Evolutionary conservation across 1,140 invertebrate species (phyloP).

Genomic region (Plectus sambesii): DNA sequence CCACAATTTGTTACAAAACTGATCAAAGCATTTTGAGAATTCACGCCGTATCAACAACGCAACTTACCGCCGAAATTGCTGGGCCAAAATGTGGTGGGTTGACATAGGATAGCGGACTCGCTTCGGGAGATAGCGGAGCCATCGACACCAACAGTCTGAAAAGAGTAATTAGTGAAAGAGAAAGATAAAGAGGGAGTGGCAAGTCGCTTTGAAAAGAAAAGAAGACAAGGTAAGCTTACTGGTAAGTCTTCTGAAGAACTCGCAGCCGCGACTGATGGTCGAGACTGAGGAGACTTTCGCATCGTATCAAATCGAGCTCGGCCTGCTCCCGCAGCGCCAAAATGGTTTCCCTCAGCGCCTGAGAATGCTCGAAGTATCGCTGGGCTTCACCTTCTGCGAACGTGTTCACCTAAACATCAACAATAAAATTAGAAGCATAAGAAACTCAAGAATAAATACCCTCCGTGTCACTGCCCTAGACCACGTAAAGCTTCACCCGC

Average conservation of each 20-base stretch:
- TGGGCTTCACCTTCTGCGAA: conserved; percentile 79
- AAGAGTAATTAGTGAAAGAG: conserved; percentile 23
- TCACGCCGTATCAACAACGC: no score
- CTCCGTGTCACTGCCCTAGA: conserved; percentile 3
- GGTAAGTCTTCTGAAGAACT: conserved; percentile 77
- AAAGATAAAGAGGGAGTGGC: conserved; percentile 12
- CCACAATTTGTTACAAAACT: neutral
- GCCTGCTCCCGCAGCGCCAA: conserved; percentile 59
- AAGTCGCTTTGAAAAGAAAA: neutral
- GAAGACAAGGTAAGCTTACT: conserved; percentile 51
- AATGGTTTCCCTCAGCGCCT: conserved; percentile 70
- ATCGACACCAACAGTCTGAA: conserved; percentile 67
- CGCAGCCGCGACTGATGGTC: conserved; percentile 65
- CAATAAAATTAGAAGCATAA: neutral
- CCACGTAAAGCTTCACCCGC: conserved; percentile 4
- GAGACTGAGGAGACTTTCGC: conserved; percentile 77
- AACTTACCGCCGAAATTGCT: conserved; percentile 52
- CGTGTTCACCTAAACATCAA: conserved; percentile 49
- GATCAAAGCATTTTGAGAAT: neutral
- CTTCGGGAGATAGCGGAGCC: conserved; percentile 70
- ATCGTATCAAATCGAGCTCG: conserved; percentile 70
- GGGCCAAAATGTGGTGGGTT: conserved; percentile 68
- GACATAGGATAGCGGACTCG: conserved; percentile 59
- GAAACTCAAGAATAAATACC: no score
- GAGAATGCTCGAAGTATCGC: conserved; percentile 79